Base-by-base conservation (phyloP, 2,888 invertebrate genomes). In the Lamellibrachia columna region DNA sequence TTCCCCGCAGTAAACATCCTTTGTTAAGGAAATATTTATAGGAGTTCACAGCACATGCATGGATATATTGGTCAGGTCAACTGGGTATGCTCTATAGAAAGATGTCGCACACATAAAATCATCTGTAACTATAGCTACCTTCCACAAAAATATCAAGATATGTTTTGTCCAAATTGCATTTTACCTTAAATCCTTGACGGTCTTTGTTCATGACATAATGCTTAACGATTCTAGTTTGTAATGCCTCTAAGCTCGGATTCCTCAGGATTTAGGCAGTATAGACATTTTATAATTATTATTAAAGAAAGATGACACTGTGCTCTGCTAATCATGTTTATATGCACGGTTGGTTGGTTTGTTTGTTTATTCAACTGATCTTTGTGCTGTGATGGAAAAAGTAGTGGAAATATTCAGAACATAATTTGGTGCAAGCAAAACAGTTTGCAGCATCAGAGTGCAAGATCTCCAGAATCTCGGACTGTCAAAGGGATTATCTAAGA, bases 21-120 rank as follows among this genome's bases (percentile, higher is more conserved):
- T 75, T 75, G 75, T 75, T 75, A 75, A 75, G 75, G 75, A 75
- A 75, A 75, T 75, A 75, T 75, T 75, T 75, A 75, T 75, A 75
- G 75, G 75, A 75, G 75, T 22, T 75, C 75, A 15, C 22, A 22
- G 75, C 75, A 40, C 22, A 22, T 55, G 55, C 7, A 2, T n/a
- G n/a, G n/a, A 15, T 75, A 75, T 75, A 9, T 9, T n/a, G 75
- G n/a, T 75, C n/a, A 1, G 60, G 60, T 60, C 4, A 22, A 22
- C 15, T 60, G 60, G 75, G 75, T 58, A 15, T 58, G 58, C 6
- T 58, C 6, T 6, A 15, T 15, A 75, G 75, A n/a, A n/a, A 75
- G 75, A 15, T 40, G 40, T 40, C 1, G 40, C 40, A 40, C 40
- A 40, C 40, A 40, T 40, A 40, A 40, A 40, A 40, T 40, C 40